These are phyloP conservation scores for Sycon ciliatum DNA, from an alignment of 37 sponge, comb jelly and placozoan genomes.

Conservation along the genomic window DNA sequence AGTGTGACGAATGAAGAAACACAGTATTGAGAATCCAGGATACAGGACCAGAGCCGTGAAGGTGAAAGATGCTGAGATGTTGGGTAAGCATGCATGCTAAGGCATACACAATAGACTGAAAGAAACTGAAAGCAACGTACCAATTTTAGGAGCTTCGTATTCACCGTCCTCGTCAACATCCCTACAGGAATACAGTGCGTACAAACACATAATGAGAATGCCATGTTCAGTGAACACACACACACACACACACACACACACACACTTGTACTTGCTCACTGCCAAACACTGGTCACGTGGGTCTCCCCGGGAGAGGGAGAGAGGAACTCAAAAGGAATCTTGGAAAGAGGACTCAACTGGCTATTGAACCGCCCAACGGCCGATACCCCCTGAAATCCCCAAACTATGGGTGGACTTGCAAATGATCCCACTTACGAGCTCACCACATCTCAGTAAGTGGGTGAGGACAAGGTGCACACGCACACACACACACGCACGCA, in stretches of 20 bases:
- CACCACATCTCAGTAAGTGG: no score
- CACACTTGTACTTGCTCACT: no score
- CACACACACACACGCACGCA: background rate
- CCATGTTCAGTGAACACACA: background rate
- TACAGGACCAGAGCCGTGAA: background rate
- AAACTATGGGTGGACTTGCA: no score
- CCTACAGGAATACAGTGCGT: slow-evolving; percentile 30
- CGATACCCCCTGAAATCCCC: no score
- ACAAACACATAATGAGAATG: background rate
- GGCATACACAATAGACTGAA: background rate
- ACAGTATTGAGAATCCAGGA: background rate
- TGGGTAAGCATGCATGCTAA: background rate
- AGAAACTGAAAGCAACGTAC: slow-evolving; percentile 32
- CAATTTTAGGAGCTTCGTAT: slow-evolving; percentile 88
- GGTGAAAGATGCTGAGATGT: background rate
- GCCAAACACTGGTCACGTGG: no score
- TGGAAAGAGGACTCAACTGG: no score
- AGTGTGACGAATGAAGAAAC: slow-evolving; percentile 1
- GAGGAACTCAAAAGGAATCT: no score
- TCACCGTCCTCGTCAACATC: slow-evolving; percentile 98
- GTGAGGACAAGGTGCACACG: no score
- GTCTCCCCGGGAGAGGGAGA: no score
- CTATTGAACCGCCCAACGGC: no score
- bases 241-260: background rate
- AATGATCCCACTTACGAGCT: no score